Conservation (phyloP, 2,888 invertebrate genomes). For the Auanema freiburgensis region DNA sequence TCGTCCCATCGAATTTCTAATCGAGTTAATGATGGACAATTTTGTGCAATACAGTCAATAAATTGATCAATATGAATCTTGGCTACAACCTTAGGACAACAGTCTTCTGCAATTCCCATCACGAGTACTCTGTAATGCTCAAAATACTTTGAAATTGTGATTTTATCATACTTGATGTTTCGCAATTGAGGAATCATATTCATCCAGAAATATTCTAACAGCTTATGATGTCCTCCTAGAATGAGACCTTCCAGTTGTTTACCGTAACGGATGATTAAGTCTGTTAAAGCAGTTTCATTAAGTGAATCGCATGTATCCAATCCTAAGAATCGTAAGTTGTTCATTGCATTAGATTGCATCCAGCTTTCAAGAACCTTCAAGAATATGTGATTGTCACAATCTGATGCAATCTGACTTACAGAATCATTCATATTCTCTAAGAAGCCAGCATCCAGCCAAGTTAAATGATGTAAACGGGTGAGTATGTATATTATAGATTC, state of each 20-base stretch:
- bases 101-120: constrained; percentile 93
- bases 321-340: constrained; percentile 83
- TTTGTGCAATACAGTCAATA: constrained; percentile 93
- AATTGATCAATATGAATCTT: constrained; percentile 84
- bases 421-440: constrained; percentile 95
- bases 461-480: constrained; percentile 80
- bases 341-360: constrained; percentile 79
- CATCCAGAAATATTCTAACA: constrained; percentile 97
- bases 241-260: constrained; percentile 85
- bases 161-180: constrained; percentile 79
- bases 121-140: constrained; percentile 79
- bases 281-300: constrained; percentile 86
- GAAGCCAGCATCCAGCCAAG: constrained; percentile 91
- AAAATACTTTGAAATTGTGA: background rate
- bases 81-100: constrained; percentile 88
- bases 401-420: constrained; percentile 69
- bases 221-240: constrained; percentile 85
- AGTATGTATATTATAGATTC: constrained; percentile 92
- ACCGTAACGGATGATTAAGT: constrained; percentile 87
- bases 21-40: constrained; percentile 84
- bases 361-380: constrained; percentile 86
- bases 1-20: constrained; percentile 97
- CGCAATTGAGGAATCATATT: constrained; percentile 86
- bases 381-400: too few relatives aligned
- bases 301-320: constrained; percentile 93